Evolutionary conservation across 2,888 invertebrate genomes (phyloP).

Genomic region (Eilema caniola): DNA sequence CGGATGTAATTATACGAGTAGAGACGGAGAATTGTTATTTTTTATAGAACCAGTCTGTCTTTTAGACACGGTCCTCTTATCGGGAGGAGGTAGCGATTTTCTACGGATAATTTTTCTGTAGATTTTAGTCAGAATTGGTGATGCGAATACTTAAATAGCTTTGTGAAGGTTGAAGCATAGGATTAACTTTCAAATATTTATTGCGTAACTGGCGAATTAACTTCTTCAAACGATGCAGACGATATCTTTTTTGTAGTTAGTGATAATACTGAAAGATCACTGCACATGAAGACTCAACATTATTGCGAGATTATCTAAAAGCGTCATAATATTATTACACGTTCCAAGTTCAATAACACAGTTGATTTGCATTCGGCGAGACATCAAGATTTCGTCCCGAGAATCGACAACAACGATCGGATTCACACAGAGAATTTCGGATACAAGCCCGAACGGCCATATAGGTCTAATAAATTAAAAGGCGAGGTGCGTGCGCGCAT

Average conservation of each 20-base stretch:
- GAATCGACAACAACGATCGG: conserved; percentile 50
- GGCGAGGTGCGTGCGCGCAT: conserved; percentile 73
- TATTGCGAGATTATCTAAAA: too few relatives aligned
- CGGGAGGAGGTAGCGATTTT: conserved; percentile 53
- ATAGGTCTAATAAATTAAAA: conserved; percentile 70
- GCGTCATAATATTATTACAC: conserved; percentile 18
- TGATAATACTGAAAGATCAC: neutral
- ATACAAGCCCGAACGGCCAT: conserved; percentile 58
- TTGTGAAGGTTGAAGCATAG: conserved; percentile 24
- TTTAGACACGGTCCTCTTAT: conserved; percentile 56
- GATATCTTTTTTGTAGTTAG: neutral
- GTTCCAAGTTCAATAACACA: conserved; percentile 48
- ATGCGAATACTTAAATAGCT: conserved; percentile 12
- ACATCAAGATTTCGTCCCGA: conserved; percentile 43
- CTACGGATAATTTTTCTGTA: conserved; percentile 43
- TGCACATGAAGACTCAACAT: neutral
- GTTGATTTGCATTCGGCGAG: conserved; percentile 48
- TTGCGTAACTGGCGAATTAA: neutral
- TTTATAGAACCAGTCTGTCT: conserved; percentile 40
- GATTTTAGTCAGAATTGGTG: conserved; percentile 21
- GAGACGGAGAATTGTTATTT: conserved; percentile 54
- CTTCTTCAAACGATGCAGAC: neutral
- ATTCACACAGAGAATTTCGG: conserved; percentile 53
- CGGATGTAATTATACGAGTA: conserved; percentile 71
- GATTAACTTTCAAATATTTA: conserved; percentile 16